Evolutionary conservation across 2,113 vertebrate genomes (phyloP).

Genomic region (Solenodon paradoxus): DNA sequence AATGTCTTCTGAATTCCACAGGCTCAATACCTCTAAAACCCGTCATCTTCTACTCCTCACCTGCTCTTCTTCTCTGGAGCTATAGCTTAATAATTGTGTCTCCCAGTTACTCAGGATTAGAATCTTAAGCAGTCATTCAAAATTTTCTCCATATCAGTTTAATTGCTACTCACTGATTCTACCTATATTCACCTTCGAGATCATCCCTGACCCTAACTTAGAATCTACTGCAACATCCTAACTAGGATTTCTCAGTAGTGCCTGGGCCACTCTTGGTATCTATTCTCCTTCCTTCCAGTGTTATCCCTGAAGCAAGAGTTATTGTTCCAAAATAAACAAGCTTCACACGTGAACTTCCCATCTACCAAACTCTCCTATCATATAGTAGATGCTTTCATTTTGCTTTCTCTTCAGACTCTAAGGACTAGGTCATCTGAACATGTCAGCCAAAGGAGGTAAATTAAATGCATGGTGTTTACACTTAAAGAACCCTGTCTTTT

Average conservation of each 20-base stretch:
- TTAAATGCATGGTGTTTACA: neutral
- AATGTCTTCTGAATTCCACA: neutral
- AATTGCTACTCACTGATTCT: neutral
- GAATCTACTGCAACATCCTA: neutral
- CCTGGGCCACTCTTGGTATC: neutral
- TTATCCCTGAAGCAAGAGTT: neutral
- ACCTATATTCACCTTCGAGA: neutral
- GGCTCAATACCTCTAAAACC: neutral
- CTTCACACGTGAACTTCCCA: neutral
- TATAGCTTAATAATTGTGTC: neutral
- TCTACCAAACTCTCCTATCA: neutral
- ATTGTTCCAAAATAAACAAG: neutral
- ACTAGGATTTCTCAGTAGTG: neutral
- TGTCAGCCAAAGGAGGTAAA: neutral
- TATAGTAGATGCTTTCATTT: neutral
- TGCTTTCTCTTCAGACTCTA: neutral
- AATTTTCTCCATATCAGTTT: neutral
- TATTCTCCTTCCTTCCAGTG: neutral
- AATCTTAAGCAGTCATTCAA: neutral
- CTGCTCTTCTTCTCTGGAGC: neutral
- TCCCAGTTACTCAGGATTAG: neutral
- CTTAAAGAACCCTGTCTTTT: slow-evolving; percentile 20
- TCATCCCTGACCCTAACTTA: neutral
- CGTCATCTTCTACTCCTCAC: neutral
- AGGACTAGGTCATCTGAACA: neutral